Percentiles rank a stretch among this genome's conserved stretches.
Conservation (phyloP, 1,140 invertebrate genomes). For the Luehdorfia chinensis region DNA sequence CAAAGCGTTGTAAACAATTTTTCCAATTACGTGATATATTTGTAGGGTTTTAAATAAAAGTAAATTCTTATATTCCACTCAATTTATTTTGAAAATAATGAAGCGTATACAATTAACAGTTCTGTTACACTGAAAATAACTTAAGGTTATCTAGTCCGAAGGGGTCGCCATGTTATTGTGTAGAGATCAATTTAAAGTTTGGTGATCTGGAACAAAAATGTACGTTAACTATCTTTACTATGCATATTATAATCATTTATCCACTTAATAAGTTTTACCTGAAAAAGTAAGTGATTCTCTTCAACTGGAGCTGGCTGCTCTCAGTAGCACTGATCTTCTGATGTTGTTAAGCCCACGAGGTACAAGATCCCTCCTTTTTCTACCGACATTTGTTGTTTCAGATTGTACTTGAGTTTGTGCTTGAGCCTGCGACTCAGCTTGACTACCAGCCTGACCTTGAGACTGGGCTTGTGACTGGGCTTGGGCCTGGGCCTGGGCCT, state of each 20-base stretch:
- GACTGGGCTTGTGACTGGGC: too few species aligned
- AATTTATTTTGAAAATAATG: conserved; percentile 42
- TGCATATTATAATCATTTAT: neutral
- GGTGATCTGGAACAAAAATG: conserved; percentile 27
- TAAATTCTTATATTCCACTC: conserved; percentile 33
- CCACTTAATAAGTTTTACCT: neutral
- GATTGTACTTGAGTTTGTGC: conserved; percentile 2
- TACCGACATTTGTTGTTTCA: too few species aligned
- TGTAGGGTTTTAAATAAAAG: conserved; percentile 19
- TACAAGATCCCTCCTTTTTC: conserved; percentile 4
- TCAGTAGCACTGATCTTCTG: too few species aligned
- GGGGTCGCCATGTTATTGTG: conserved; percentile 24
- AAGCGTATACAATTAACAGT: conserved; percentile 39
- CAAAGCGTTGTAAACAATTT: too few species aligned
- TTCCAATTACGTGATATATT: too few species aligned
- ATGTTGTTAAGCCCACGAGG: too few species aligned
- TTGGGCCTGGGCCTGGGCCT: neutral
- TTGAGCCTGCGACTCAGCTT: conserved; percentile 1
- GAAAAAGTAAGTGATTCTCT: too few species aligned
- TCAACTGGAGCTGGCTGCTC: too few species aligned
- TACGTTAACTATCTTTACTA: too few species aligned
- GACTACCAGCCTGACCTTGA: neutral
- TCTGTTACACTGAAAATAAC: conserved; percentile 35
- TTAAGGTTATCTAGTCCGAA: conserved; percentile 24
- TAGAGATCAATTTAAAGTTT: conserved; percentile 26